These are phyloP conservation scores for Eristalis tenax DNA, from an alignment of 2,888 invertebrate species.

Conservation along the genomic window DNA sequence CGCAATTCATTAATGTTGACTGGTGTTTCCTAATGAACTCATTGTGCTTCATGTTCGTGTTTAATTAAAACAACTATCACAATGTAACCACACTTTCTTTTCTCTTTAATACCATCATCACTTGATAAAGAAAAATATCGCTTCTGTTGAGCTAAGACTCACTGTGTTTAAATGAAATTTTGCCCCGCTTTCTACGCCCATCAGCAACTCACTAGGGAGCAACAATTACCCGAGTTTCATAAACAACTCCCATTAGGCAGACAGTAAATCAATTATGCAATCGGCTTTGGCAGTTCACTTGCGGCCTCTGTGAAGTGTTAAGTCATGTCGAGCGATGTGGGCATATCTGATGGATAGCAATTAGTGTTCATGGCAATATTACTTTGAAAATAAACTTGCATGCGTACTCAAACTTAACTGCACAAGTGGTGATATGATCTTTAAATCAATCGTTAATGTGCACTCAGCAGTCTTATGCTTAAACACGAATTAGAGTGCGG, in stretches of 20 bases:
- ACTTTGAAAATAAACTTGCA: not conserved
- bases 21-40: too few relatives aligned
- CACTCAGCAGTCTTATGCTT: not conserved
- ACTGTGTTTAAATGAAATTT: not conserved
- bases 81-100: too few relatives aligned
- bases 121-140: too few relatives aligned
- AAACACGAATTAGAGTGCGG: not conserved
- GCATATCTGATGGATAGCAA: slow-evolving; percentile 43
- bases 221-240: not conserved
- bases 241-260: not conserved
- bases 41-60: too few relatives aligned
- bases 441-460: not conserved
- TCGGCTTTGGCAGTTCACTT: not conserved
- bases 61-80: too few relatives aligned
- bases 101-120: not conserved
- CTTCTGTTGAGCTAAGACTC: not conserved
- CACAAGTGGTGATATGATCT: not conserved
- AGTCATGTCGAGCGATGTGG: slow-evolving; percentile 35
- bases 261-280: not conserved
- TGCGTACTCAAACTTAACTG: not conserved
- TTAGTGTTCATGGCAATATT: slow-evolving; percentile 7
- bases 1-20: too few relatives aligned
- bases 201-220: not conserved
- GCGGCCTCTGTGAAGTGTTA: slow-evolving; percentile 17
- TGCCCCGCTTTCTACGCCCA: not conserved